These are phyloP conservation scores for Nycticebus coucang DNA, from an alignment of 2,113 vertebrate species.

Conservation along the genomic window DNA sequence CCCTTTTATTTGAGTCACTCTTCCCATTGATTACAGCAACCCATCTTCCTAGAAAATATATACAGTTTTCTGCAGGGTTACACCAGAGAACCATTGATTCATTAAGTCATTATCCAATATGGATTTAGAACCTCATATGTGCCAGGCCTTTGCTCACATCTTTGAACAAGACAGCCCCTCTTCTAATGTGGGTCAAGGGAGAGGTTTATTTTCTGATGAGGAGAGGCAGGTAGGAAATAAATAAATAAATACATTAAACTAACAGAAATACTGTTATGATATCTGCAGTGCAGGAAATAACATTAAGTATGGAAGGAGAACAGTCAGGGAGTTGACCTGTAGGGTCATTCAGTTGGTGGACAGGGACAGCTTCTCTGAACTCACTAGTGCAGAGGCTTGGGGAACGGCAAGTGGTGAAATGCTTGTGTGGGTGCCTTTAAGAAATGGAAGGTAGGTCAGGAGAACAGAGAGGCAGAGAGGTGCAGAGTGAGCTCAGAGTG, in stretches of 20 bases:
- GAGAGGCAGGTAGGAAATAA: background rate
- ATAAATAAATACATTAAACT: background rate
- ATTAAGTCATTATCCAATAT: background rate
- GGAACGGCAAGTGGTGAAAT: background rate
- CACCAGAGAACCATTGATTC: background rate
- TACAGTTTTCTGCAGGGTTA: background rate
- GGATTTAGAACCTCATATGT: background rate
- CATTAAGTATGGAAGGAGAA: background rate
- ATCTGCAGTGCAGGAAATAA: background rate
- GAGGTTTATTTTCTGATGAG: background rate
- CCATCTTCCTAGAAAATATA: background rate
- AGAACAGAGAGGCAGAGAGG: background rate
- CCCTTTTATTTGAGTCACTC: background rate
- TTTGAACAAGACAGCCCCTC: background rate
- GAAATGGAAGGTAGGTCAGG: background rate
- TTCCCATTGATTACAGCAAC: background rate
- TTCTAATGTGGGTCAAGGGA: background rate
- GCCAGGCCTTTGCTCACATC: background rate
- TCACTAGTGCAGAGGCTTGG: background rate
- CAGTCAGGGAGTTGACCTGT: background rate
- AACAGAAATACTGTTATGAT: background rate
- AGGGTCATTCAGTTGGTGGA: background rate
- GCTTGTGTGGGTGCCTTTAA: background rate
- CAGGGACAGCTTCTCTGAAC: background rate
- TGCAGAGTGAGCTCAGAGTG: background rate